phyloP scores from a whole-genome alignment of 1,140 invertebrate species.

The Drosophila varians region DNA sequence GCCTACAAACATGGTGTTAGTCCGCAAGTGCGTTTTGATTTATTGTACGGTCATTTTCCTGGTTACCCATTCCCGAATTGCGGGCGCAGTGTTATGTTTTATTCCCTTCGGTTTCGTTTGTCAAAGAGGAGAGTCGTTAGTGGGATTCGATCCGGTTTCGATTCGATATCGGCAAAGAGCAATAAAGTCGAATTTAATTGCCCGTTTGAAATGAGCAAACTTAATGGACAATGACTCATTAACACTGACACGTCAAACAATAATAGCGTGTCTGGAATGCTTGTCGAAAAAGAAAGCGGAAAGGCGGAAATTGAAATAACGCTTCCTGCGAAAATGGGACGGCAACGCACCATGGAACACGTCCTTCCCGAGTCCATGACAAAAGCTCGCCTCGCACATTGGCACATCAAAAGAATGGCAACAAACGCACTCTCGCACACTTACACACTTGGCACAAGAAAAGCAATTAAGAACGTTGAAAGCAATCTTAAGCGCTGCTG shows the following conservation, averaged over 20 bases:
- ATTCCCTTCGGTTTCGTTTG: conserved; percentile 4
- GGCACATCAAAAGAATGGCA: conserved; percentile 68
- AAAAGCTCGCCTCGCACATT: conserved; percentile 62
- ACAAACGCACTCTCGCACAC: conserved; percentile 24
- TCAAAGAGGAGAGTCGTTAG: conserved; percentile 16
- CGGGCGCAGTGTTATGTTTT: neutral
- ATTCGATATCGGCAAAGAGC: conserved; percentile 51
- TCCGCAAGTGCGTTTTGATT: neutral
- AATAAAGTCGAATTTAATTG: conserved; percentile 83
- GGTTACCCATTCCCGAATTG: neutral
- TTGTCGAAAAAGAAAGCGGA: conserved; percentile 58
- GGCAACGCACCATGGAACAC: conserved; percentile 30
- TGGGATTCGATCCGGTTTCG: conserved; percentile 31
- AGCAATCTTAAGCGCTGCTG: conserved; percentile 80
- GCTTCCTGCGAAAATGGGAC: conserved; percentile 69
- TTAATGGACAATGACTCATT: conserved; percentile 83
- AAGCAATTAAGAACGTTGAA: conserved; percentile 83
- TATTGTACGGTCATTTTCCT: neutral
- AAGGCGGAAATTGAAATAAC: conserved; percentile 81
- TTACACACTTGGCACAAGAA: conserved; percentile 40
- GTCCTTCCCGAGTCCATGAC: conserved; percentile 60
- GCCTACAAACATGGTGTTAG: neutral
- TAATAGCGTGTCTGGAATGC: conserved; percentile 76
- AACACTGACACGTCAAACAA: conserved; percentile 81
- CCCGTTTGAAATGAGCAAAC: conserved; percentile 81